Percentiles rank a stretch among this genome's conserved stretches.
Evolutionary conservation across 1,140 invertebrate genomes (phyloP).

Genomic region (Pentalonia nigronervosa): DNA sequence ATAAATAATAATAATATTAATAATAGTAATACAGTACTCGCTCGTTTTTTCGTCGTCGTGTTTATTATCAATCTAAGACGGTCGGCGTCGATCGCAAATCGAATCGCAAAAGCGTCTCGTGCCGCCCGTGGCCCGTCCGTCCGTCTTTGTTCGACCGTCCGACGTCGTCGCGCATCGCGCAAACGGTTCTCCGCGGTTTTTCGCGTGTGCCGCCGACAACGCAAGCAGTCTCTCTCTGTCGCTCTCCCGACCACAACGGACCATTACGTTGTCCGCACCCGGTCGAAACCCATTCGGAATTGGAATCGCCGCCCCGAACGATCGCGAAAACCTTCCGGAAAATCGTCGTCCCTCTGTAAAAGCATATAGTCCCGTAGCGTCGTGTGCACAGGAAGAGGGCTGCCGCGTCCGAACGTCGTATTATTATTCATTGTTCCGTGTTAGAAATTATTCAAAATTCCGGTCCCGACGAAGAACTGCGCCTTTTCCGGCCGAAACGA

Average conservation of each 20-base stretch:
- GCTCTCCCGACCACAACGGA: not conserved
- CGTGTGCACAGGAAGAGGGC: not conserved
- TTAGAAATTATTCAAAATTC: slow-evolving; percentile 66
- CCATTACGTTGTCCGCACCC: not conserved
- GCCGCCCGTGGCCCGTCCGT: not conserved
- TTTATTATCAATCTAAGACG: not conserved
- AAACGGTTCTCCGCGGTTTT: not conserved
- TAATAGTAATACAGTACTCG: slow-evolving; percentile 1
- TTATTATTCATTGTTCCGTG: not conserved
- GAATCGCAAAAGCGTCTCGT: slow-evolving; percentile 11
- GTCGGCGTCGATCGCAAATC: not conserved
- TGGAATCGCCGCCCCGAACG: not conserved
- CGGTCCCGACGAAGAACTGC: slow-evolving; percentile 69
- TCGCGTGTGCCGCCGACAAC: not conserved
- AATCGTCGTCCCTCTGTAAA: not conserved
- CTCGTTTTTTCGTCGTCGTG: not conserved
- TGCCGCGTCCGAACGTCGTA: not conserved
- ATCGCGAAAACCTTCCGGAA: slow-evolving; percentile 2
- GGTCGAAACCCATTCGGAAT: not conserved
- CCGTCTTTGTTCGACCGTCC: slow-evolving; percentile 9
- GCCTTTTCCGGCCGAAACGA: slow-evolving; percentile 67
- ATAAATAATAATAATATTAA: not conserved
- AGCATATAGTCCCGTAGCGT: not conserved
- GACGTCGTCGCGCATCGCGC: not conserved
- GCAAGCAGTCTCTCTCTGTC: not conserved